Evolutionary conservation across 2,113 vertebrate genomes (phyloP).

Genomic region (Corydoras maculifer): DNA sequence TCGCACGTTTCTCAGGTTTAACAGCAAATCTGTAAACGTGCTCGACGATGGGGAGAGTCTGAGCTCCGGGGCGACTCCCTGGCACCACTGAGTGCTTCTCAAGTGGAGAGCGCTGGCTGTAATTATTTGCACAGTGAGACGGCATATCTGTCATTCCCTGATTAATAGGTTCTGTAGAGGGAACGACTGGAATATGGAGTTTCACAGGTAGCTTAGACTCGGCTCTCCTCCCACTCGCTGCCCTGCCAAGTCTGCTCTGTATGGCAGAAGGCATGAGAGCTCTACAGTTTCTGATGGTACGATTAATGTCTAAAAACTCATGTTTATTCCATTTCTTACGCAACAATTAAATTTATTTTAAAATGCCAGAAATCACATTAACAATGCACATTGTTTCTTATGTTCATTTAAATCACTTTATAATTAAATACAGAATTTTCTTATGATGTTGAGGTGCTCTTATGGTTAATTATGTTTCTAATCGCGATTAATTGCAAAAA

Average conservation of each 20-base stretch:
- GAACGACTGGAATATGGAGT: slow-evolving; percentile 10
- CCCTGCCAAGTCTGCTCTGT: slow-evolving; percentile 15
- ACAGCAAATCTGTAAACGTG: neutral
- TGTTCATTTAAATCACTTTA: too few relatives aligned
- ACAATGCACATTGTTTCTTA: too few relatives aligned
- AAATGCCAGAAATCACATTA: too few relatives aligned
- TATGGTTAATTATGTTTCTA: too few relatives aligned
- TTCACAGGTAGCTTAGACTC: slow-evolving; percentile 19
- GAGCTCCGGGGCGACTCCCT: slow-evolving; percentile 46
- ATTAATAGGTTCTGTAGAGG: slow-evolving; percentile 51
- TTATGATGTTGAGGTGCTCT: too few relatives aligned
- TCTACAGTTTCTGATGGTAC: too few relatives aligned
- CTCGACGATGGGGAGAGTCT: slow-evolving; percentile 56
- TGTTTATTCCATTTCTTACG: too few relatives aligned
- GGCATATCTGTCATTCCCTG: slow-evolving; percentile 50
- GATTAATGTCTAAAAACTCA: too few relatives aligned
- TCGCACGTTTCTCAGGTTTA: too few relatives aligned
- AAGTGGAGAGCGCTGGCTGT: slow-evolving; percentile 55
- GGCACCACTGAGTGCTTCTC: slow-evolving; percentile 52
- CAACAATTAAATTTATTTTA: too few relatives aligned
- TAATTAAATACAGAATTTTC: too few relatives aligned
- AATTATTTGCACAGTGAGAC: slow-evolving; percentile 68
- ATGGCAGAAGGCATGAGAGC: neutral
- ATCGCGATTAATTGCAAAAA: too few relatives aligned
- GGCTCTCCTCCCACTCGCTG: neutral